Base-by-base conservation (phyloP, 2,797 vertebrate species). In the Paedocypris micromegethes region DNA sequence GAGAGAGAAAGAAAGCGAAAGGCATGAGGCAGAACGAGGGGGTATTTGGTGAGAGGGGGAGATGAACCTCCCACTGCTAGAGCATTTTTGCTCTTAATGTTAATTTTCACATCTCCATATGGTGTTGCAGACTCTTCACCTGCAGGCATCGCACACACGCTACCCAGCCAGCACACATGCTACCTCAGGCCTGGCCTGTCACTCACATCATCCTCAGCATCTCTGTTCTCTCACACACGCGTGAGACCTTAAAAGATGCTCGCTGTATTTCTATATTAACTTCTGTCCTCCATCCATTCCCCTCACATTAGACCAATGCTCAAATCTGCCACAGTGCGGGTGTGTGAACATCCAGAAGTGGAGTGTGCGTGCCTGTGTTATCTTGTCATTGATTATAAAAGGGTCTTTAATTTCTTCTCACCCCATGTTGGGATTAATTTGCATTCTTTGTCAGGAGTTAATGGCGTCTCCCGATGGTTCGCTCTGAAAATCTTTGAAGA, bases 381-480 rank as follows among this genome's bases (percentile, higher is more conserved):
- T 91, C 91, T 97, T 94, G 92, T 95, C 93, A 94, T 92, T 95
- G 94, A 96, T 97, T 95, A 96, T 93, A 96, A 93, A 92, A 89
- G 92, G 92, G 82, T 92, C 92, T 94, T 95, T 97, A 97, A 97
- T 97, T 95, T 92, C 92, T 90, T 93, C 92, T 92, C 93, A 91
- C 94, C 95, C 93, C 95, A 97, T 95, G 93, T 95, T 90, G 92
- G 91, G 92, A 96, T 96, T 96, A 94, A 97, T 97, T 97, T 98
- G 94, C 93, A 94, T 97, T 97, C 92, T 97, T 97, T 97, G 94
- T 97, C 93, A 94, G 93, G 94, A 97, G 94, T 97, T 98, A 98
- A 98, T 98, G 94, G 94, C 95, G 94, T 96, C 88, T 84, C 84
- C 86, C 77, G 92, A 91, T 91, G 90, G 93, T 92, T 95, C 89